Percentiles rank a stretch among this genome's conserved stretches.
phyloP scores from a whole-genome alignment of 2,888 invertebrate genomes.

The Dryobota labecula region DNA sequence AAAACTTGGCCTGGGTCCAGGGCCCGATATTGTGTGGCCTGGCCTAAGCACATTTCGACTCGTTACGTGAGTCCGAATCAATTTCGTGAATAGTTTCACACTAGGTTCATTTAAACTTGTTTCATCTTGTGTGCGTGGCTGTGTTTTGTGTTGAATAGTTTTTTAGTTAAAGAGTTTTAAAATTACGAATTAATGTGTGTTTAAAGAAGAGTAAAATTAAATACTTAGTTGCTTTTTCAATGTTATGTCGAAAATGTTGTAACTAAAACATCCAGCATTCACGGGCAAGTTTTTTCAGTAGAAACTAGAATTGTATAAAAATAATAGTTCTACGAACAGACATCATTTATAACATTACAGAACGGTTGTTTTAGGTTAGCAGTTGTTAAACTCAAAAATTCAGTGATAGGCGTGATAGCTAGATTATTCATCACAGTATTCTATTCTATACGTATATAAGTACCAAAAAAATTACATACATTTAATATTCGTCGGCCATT shows the following conservation, averaged over 20 bases:
- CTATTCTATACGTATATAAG: not conserved
- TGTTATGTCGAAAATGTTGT: not conserved
- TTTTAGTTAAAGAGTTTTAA: not conserved
- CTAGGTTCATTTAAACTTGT: constrained; percentile 71
- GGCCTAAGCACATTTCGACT: constrained; percentile 74
- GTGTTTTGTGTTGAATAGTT: constrained; percentile 7
- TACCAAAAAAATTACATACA: constrained; percentile 5
- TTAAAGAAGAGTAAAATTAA: not conserved
- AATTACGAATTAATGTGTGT: not conserved
- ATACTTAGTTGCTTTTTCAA: not conserved
- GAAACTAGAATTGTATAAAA: not conserved
- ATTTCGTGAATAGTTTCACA: constrained; percentile 68
- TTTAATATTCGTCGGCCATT: constrained; percentile 39
- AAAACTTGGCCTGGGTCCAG: constrained; percentile 81
- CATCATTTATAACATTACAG: not conserved
- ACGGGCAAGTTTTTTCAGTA: not conserved
- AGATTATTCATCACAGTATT: not conserved
- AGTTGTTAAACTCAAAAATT: not conserved
- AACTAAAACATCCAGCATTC: not conserved
- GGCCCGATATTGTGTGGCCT: constrained; percentile 67
- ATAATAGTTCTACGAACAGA: not conserved
- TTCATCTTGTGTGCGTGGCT: constrained; percentile 36
- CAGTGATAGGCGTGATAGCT: not conserved
- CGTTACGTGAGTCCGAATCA: constrained; percentile 74
- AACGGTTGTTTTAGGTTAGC: not conserved